A percentile compares a stretch with the other conserved stretches of the same genome.
Conservation (phyloP, 1,140 invertebrate species). For the Phymorhynchus buccinoides region DNA sequence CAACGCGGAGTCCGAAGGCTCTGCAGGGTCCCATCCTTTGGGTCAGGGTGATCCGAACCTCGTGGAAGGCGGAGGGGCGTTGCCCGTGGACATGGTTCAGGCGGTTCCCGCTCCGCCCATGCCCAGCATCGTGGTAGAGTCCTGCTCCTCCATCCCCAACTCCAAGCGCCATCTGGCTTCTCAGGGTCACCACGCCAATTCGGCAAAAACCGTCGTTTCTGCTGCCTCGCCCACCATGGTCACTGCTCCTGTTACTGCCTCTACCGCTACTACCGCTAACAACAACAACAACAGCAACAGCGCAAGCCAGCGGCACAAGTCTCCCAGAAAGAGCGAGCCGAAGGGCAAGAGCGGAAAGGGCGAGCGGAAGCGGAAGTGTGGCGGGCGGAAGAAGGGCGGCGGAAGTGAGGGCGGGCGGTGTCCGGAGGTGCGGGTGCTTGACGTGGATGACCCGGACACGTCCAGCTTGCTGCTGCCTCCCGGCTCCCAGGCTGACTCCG, state of each 20-base stretch:
- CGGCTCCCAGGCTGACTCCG: slow-evolving; percentile 8
- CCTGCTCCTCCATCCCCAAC: slow-evolving; percentile 3
- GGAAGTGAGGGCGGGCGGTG: background rate
- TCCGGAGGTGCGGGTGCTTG: slow-evolving; percentile 30
- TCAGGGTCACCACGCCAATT: background rate
- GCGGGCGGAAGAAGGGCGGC: background rate
- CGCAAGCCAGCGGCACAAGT: background rate
- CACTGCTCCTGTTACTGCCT: background rate
- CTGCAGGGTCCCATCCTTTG: background rate
- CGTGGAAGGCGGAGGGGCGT: background rate
- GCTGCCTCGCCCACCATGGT: background rate
- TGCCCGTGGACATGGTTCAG: background rate
- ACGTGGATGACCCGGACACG: slow-evolving; percentile 33
- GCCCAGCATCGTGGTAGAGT: slow-evolving; percentile 38
- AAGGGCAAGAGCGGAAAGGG: too few relatives aligned
- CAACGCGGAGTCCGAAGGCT: background rate
- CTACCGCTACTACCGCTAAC: too few relatives aligned
- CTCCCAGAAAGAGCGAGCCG: background rate
- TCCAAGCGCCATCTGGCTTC: background rate
- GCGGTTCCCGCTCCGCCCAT: background rate
- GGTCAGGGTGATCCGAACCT: background rate
- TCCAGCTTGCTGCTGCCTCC: background rate
- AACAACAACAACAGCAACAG: background rate
- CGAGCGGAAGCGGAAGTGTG: background rate
- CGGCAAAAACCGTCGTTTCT: too few relatives aligned